phyloP scores from a whole-genome alignment of 2,797 vertebrate genomes.

The Benthosema pterotum region DNA sequence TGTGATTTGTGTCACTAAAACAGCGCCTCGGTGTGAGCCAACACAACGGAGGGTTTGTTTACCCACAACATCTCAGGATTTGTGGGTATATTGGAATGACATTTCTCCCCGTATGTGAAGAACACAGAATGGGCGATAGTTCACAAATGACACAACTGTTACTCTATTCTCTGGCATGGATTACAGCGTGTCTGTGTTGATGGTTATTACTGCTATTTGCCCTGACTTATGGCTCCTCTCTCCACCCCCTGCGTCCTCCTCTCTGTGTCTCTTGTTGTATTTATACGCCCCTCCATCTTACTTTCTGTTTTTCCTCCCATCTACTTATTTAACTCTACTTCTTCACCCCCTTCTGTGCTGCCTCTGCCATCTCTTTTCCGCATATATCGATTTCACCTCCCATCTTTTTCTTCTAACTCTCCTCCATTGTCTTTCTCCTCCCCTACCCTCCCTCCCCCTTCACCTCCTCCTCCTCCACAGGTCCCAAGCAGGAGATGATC shows the following conservation, averaged over 20 bases:
- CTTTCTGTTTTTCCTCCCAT: no score
- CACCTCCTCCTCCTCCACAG: conserved; percentile 72
- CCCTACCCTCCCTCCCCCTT: conserved; percentile 22
- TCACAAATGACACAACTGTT: conserved; percentile 68
- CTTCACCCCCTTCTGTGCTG: no score
- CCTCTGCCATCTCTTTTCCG: no score
- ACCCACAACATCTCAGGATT: conserved; percentile 63
- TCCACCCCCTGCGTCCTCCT: conserved; percentile 33
- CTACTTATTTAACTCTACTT: no score
- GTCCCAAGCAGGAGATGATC: conserved; percentile 96
- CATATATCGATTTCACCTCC: background rate
- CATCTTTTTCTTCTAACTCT: background rate
- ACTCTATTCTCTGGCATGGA: conserved; percentile 47
- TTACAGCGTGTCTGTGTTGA: conserved; percentile 46
- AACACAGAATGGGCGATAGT: conserved; percentile 58
- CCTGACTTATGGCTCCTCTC: conserved; percentile 65
- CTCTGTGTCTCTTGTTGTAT: background rate
- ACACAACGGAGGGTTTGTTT: conserved; percentile 55
- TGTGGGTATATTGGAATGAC: conserved; percentile 71
- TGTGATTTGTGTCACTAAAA: conserved; percentile 58
- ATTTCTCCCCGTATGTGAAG: conserved; percentile 55
- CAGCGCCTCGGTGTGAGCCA: conserved; percentile 19
- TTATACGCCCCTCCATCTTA: background rate
- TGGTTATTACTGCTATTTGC: conserved; percentile 68
- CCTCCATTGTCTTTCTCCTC: background rate